Conservation (phyloP, 2,888 invertebrate species). For the Hermaeophaga mercurialis region DNA sequence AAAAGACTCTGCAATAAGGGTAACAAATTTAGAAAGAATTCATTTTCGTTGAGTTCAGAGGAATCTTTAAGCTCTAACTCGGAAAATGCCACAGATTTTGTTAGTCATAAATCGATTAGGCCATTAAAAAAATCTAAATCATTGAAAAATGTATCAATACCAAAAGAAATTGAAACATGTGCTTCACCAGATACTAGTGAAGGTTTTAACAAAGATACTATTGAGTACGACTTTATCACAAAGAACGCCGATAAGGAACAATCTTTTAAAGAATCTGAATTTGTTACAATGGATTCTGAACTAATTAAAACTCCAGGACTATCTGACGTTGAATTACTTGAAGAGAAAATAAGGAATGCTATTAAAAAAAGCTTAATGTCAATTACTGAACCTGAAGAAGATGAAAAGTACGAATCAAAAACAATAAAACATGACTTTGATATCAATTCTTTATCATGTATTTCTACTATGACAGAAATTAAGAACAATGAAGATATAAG, state of each 20-base stretch:
- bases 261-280: too few relatives aligned
- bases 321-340: conserved; percentile 5
- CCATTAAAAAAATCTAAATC: background rate
- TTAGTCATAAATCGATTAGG: background rate
- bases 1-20: background rate
- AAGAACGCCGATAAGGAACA: too few relatives aligned
- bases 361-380: conserved; percentile 15
- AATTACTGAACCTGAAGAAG: background rate
- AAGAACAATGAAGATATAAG: too few relatives aligned
- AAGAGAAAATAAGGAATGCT: conserved; percentile 23
- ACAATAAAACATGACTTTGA: too few relatives aligned
- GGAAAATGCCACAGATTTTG: background rate
- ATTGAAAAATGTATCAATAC: background rate
- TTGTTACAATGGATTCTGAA: too few relatives aligned
- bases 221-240: too few relatives aligned
- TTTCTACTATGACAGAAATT: too few relatives aligned
- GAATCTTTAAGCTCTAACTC: background rate
- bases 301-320: background rate
- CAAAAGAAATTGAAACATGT: background rate
- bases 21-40: background rate
- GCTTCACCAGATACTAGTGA: too few relatives aligned
- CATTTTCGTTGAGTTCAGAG: background rate
- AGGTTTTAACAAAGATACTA: too few relatives aligned
- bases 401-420: too few relatives aligned
- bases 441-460: too few relatives aligned